Conservation (phyloP, 1,140 invertebrate species). For the Vollenhovia emeryi region DNA sequence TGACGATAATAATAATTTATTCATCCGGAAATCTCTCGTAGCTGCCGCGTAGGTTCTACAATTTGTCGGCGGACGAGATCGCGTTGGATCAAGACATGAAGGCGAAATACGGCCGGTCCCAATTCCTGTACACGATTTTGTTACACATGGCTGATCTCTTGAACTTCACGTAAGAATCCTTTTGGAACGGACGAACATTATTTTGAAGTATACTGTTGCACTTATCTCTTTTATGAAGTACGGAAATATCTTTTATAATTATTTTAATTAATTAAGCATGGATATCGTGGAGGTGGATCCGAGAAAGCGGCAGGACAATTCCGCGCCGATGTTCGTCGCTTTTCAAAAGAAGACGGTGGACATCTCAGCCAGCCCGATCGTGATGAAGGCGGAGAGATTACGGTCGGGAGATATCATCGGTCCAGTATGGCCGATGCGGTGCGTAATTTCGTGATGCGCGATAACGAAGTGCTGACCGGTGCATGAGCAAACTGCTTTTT, state of each 20-base stretch:
- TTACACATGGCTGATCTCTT: constrained; percentile 67
- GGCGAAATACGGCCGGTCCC: constrained; percentile 58
- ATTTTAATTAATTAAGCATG: constrained; percentile 40
- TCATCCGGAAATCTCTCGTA: neutral
- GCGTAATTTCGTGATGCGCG: neutral
- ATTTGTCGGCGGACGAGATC: constrained; percentile 51
- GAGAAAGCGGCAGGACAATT: constrained; percentile 56
- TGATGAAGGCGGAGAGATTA: constrained; percentile 59
- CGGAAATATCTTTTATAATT: neutral
- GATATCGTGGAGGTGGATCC: constrained; percentile 58
- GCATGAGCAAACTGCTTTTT: neutral
- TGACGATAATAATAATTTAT: neutral
- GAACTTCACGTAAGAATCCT: constrained; percentile 72
- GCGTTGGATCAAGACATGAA: constrained; percentile 52
- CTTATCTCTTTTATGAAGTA: neutral
- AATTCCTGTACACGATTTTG: constrained; percentile 64
- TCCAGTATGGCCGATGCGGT: constrained; percentile 70
- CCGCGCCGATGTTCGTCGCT: constrained; percentile 65
- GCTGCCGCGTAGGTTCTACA: constrained; percentile 47
- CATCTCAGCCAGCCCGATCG: constrained; percentile 61
- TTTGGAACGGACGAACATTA: neutral
- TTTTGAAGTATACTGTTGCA: neutral
- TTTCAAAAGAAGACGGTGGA: constrained; percentile 60
- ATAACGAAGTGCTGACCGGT: neutral
- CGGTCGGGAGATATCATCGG: constrained; percentile 63